Conservation (phyloP, 2,797 vertebrate genomes). For the Pseudomugil gertrudae region DNA sequence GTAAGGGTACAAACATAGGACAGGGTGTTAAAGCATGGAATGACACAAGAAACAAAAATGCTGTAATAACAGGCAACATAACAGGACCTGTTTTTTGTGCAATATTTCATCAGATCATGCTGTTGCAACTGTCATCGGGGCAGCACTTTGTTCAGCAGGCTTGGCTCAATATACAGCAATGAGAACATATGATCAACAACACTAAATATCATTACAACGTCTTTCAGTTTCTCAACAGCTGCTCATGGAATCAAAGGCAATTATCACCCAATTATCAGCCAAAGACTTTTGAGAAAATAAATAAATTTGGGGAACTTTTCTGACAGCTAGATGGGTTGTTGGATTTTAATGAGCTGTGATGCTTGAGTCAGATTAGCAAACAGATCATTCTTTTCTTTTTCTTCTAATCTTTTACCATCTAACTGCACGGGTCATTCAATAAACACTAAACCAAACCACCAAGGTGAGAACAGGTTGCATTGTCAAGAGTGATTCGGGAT, state of each 20-base stretch:
- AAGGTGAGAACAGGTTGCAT: constrained; percentile 16
- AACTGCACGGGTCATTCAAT: constrained; percentile 10
- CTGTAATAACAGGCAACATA: neutral
- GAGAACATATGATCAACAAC: neutral
- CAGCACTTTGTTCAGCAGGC: neutral
- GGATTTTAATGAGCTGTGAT: neutral
- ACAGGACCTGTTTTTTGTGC: neutral
- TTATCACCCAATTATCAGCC: too few relatives aligned
- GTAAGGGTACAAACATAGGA: neutral
- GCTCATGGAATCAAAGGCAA: neutral
- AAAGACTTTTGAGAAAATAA: neutral
- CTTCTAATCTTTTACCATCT: neutral
- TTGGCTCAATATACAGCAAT: constrained; percentile 2
- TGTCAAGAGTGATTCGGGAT: constrained; percentile 26
- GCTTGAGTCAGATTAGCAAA: neutral
- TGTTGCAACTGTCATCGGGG: neutral
- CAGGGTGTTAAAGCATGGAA: neutral
- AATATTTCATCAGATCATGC: neutral
- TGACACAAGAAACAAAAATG: neutral
- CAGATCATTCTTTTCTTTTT: neutral
- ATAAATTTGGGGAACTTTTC: neutral
- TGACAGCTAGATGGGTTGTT: neutral
- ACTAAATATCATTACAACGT: neutral
- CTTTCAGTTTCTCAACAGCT: neutral
- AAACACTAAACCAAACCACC: constrained; percentile 25